These are phyloP conservation scores for Baccha elongata DNA, from an alignment of 2,888 invertebrate genomes.

Conservation along the genomic window DNA sequence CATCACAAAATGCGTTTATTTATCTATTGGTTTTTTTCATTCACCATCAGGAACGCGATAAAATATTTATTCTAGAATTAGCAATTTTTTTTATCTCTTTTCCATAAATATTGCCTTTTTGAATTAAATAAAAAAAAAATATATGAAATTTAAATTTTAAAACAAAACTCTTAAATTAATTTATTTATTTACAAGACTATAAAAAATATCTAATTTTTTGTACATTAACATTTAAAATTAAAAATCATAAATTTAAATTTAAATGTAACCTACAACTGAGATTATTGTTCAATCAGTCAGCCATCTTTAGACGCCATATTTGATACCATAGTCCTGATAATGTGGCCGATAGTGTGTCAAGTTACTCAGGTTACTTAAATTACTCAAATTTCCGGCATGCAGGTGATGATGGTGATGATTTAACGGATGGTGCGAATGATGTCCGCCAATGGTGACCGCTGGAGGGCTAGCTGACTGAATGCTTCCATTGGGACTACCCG, in stretches of 20 bases:
- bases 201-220: slow-evolving; percentile 25
- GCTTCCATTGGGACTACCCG: slow-evolving; percentile 82
- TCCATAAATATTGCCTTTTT: slow-evolving; percentile 16
- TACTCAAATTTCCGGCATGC: slow-evolving; percentile 80
- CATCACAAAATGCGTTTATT: slow-evolving; percentile 70
- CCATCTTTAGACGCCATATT: slow-evolving; percentile 81
- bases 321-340: slow-evolving; percentile 82
- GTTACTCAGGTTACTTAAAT: slow-evolving; percentile 81
- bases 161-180: slow-evolving; percentile 3
- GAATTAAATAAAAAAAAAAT: slow-evolving; percentile 8
- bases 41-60: background rate
- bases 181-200: slow-evolving; percentile 15
- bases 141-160: slow-evolving; percentile 21
- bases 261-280: slow-evolving; percentile 45
- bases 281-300: background rate
- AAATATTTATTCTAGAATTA: background rate
- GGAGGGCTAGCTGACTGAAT: slow-evolving; percentile 82
- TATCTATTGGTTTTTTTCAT: slow-evolving; percentile 35
- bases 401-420: slow-evolving; percentile 80
- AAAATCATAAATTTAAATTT: slow-evolving; percentile 9
- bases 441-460: slow-evolving; percentile 78
- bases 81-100: slow-evolving; percentile 2
- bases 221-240: slow-evolving; percentile 1
- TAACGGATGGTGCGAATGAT: slow-evolving; percentile 77
- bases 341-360: slow-evolving; percentile 82